Conservation (phyloP, 2,888 invertebrate genomes). For the Aelia acuminata region DNA sequence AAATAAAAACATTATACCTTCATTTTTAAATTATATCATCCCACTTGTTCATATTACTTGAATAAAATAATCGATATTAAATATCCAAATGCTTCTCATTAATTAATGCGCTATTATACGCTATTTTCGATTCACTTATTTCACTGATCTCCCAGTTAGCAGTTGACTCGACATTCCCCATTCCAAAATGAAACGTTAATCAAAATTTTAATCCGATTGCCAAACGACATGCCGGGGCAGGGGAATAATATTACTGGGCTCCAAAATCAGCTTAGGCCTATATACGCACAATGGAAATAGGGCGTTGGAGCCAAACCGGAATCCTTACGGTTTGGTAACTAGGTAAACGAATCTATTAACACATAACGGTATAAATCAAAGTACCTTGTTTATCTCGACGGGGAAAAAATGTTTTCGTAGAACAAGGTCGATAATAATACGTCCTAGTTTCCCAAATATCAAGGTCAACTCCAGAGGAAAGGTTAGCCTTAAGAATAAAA, state of each 20-base stretch:
- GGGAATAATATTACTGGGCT: not conserved
- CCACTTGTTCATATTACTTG: too few relatives aligned
- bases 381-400: not conserved
- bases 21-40: too few relatives aligned
- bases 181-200: not conserved
- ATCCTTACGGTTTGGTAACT: constrained; percentile 53
- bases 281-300: not conserved
- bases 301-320: constrained; percentile 29
- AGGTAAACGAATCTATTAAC: constrained; percentile 53
- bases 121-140: not conserved
- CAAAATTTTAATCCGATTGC: constrained; percentile 1
- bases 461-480: not conserved
- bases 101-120: too few relatives aligned
- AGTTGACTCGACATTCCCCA: not conserved
- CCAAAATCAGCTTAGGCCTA: not conserved
- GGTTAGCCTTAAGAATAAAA: constrained; percentile 20
- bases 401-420: constrained; percentile 20
- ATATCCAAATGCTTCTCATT: too few relatives aligned
- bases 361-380: constrained; percentile 56
- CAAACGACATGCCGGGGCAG: not conserved
- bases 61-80: too few relatives aligned
- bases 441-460: constrained; percentile 12
- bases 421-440: constrained; percentile 14
- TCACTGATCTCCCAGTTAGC: not conserved
- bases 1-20: too few relatives aligned